Evolutionary conservation across 2,888 invertebrate species (phyloP).

Genomic region (Eupeodes latifasciatus): DNA sequence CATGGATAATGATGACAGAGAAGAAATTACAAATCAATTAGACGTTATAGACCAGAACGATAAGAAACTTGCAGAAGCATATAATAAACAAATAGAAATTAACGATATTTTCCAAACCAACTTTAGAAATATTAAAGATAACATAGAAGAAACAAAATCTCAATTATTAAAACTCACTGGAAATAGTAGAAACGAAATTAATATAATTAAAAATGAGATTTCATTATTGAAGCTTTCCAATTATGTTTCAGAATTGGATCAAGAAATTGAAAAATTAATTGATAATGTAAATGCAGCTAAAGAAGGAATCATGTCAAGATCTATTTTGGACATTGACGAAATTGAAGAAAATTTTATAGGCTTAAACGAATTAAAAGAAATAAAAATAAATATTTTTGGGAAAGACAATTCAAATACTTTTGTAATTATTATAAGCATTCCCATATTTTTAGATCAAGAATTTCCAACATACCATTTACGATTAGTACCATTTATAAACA

Average conservation of each 20-base stretch:
- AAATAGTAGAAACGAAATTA: slow-evolving; percentile 16
- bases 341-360: slow-evolving; percentile 3
- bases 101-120: slow-evolving; percentile 10
- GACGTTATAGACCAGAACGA: slow-evolving; percentile 12
- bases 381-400: slow-evolving; percentile 25
- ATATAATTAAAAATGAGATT: not conserved
- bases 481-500: not conserved
- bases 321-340: no score
- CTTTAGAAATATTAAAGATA: slow-evolving; percentile 8
- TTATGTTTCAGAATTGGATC: not conserved
- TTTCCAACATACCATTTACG: slow-evolving; percentile 4
- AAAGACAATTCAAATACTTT: slow-evolving; percentile 20
- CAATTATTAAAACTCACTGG: not conserved
- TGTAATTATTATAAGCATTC: not conserved
- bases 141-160: not conserved
- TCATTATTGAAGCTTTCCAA: not conserved
- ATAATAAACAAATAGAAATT: not conserved
- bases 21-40: slow-evolving; percentile 20
- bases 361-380: slow-evolving; percentile 6
- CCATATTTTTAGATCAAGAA: not conserved
- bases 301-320: no score
- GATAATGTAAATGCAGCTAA: no score
- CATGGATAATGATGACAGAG: slow-evolving; percentile 23
- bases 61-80: slow-evolving; percentile 1
- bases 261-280: not conserved